Conservation (phyloP, 2,113 vertebrate species). For the Anguilla rostrata region DNA sequence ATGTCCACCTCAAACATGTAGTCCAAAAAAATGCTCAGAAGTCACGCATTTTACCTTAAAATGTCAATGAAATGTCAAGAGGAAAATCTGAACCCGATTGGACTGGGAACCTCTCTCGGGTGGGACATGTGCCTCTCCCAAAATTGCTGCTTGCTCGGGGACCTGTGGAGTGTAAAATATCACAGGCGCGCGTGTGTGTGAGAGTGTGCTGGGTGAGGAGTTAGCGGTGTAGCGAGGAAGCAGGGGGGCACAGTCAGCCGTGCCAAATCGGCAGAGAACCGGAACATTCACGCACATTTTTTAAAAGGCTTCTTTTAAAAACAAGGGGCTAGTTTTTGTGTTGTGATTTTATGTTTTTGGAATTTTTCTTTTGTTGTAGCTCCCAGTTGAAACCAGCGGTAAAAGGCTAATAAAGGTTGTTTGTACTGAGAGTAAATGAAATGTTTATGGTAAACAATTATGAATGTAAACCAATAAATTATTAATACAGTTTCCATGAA, state of each 20-base stretch:
- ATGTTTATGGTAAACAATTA: neutral
- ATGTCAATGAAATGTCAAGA: no score
- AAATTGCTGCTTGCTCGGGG: neutral
- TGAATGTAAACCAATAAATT: neutral
- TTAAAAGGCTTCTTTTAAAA: no score
- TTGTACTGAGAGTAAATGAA: neutral
- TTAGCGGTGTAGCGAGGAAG: neutral
- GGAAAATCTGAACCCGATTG: no score
- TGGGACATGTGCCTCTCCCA: no score
- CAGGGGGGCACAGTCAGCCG: neutral
- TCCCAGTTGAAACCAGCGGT: neutral
- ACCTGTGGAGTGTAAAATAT: neutral
- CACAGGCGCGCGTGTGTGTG: neutral
- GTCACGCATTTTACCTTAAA: no score
- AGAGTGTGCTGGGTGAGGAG: neutral
- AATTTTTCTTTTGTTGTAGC: constrained; percentile 24
- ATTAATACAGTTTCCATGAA: neutral
- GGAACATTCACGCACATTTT: no score
- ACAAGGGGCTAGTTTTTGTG: neutral
- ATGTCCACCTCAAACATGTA: no score
- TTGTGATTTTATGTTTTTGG: neutral
- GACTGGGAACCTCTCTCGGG: no score
- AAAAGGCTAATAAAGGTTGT: neutral
- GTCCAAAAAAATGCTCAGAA: no score
- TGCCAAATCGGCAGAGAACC: constrained; percentile 30